These are phyloP conservation scores for Oscheius sp. DNA, from an alignment of 2,888 invertebrate genomes.

Conservation along the genomic window DNA sequence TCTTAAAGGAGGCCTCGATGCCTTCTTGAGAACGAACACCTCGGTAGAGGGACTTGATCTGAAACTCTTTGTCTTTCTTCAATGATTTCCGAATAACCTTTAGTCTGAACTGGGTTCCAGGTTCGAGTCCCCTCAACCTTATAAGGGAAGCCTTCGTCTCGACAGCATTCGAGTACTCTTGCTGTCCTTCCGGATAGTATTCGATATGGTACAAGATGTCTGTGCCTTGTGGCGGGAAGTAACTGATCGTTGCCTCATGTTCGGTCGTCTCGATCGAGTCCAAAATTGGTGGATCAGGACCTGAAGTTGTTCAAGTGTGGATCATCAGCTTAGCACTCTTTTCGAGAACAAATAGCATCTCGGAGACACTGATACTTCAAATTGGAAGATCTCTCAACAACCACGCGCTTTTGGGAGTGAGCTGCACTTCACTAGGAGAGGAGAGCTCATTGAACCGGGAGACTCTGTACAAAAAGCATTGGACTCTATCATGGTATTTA, in stretches of 20 bases:
- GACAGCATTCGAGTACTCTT: conserved; percentile 64
- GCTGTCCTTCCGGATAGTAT: conserved; percentile 63
- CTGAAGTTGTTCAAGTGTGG: conserved; percentile 43
- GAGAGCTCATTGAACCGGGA: neutral
- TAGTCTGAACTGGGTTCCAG: conserved; percentile 60
- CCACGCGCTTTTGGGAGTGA: conserved; percentile 9
- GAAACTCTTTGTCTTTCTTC: conserved; percentile 6
- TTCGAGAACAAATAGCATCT: conserved; percentile 23
- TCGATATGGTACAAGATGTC: conserved; percentile 56
- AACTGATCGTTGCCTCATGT: conserved; percentile 65
- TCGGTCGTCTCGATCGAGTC: conserved; percentile 63
- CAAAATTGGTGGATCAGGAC: conserved; percentile 63
- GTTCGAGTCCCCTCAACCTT: conserved; percentile 60
- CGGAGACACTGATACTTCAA: conserved; percentile 32
- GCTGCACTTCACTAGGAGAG: neutral
- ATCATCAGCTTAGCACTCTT: conserved; percentile 25
- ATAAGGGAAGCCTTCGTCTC: conserved; percentile 67
- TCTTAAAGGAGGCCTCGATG: conserved; percentile 59
- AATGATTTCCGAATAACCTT: conserved; percentile 34
- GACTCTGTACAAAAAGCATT: neutral
- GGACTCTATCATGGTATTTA: neutral
- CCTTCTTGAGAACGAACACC: conserved; percentile 57
- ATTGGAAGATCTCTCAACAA: conserved; percentile 20
- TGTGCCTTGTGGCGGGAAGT: conserved; percentile 62
- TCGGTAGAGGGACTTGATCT: conserved; percentile 48